Evolutionary conservation across 2,888 invertebrate species (phyloP), one percentile per base, ranked within the genome.

Genomic region (Volucella zonaria): DNA sequence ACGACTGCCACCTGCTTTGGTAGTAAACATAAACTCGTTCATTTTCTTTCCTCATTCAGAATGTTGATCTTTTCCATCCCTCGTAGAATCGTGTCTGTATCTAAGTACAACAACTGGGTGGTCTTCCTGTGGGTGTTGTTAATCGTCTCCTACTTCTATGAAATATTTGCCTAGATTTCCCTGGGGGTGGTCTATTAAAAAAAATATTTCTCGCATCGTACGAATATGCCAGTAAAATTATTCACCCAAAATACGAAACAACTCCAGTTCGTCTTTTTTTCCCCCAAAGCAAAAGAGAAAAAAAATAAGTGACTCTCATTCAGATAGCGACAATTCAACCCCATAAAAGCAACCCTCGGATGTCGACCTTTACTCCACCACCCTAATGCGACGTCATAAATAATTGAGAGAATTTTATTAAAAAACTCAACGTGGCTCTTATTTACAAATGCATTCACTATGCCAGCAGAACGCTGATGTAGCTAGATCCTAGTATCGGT

Each of bases 361-460:
- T 12, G 51, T 2, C 47, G 56, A n/a, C 42, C 59, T 38, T 42
- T 47, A 15, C 43, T 43, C 18, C 38, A 6, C 62, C 40, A 1
- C 15, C 40, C 75, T 51, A 67, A 61, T 74, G 58, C 52, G 45
- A 54, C 43, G 43, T 56, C 80, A 83, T 83, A 83, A 80, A 80
- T 83, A 83, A 80, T 79, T 83, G 71, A 83, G 71, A 71, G 18
- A 80, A 71, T 85, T 81, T 85, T 81, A 85, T 85, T 85, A 81
- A 85, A 23, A 85, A 77, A 85, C 66, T 68, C 76, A 77, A 73
- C 76, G 66, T 68, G 68, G 62, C 38, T 75, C 76, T 80, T 80
- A 76, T 83, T 83, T 83, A 76, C 73, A 81, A 81, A 73, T 81
- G 85, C 81, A 85, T 76, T 76, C 76, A 73, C 66, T 78, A 68